phyloP scores from a whole-genome alignment of 1,140 invertebrate species.

The Camponotus vicinus region DNA sequence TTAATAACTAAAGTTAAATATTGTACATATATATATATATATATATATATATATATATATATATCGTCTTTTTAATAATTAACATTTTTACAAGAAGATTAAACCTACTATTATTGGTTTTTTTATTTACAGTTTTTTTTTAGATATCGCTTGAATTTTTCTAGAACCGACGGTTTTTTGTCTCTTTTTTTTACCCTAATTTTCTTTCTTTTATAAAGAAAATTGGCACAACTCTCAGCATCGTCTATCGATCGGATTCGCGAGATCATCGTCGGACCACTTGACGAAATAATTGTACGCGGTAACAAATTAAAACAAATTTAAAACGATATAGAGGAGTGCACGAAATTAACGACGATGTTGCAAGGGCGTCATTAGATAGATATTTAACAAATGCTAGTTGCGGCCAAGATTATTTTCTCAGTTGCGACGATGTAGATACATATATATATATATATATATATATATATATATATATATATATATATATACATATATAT shows the following conservation, averaged over 20 bases:
- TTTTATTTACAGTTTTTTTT: background rate
- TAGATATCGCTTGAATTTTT: background rate
- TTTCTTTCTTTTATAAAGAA: background rate
- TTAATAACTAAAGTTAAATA: background rate
- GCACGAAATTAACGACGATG: slow-evolving; percentile 5
- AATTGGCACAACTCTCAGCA: background rate
- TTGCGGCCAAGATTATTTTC: slow-evolving; percentile 67
- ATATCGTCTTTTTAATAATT: background rate
- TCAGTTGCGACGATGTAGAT: background rate
- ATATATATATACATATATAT: background rate
- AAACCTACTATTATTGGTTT: background rate
- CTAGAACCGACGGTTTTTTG: background rate
- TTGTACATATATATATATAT: background rate
- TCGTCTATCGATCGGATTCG: slow-evolving; percentile 31
- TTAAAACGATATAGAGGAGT: background rate
- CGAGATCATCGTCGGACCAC: background rate
- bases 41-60: too few species aligned
- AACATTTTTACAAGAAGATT: background rate
- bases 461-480: too few species aligned
- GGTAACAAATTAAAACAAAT: slow-evolving; percentile 9
- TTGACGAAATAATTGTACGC: background rate
- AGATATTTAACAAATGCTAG: slow-evolving; percentile 6
- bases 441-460: background rate
- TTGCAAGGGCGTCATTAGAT: slow-evolving; percentile 23
- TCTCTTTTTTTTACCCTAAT: too few species aligned